phyloP scores from a whole-genome alignment of 2,113 vertebrate genomes.

The Daboia siamensis region DNA sequence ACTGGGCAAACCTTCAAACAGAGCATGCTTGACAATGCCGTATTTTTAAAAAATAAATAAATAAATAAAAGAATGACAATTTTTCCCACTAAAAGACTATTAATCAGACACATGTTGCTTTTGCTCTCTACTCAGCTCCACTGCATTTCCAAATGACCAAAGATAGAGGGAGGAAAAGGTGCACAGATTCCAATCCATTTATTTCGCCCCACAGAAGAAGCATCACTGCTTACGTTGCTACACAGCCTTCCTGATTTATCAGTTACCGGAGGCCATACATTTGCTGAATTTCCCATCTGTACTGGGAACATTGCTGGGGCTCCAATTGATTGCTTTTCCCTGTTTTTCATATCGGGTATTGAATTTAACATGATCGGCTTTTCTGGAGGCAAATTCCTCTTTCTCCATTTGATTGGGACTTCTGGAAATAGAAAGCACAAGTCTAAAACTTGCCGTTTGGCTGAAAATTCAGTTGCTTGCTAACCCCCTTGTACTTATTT shows the following conservation, averaged over 20 bases:
- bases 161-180: constrained; percentile 18
- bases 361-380: background rate
- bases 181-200: constrained; percentile 22
- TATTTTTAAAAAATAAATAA: background rate
- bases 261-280: constrained; percentile 31
- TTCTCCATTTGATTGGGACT: background rate
- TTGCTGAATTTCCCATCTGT: constrained; percentile 43
- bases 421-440: background rate
- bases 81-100: background rate
- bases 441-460: background rate
- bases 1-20: background rate
- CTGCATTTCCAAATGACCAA: constrained; percentile 25
- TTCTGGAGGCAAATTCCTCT: rapidly evolving
- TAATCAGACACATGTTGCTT: background rate
- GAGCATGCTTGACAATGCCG: background rate
- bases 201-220: constrained; percentile 54
- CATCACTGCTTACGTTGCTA: constrained; percentile 26
- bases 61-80: background rate
- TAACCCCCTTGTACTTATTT: constrained; percentile 16
- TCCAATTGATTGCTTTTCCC: background rate
- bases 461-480: constrained; percentile 16
- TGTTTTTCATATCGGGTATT: background rate
- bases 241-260: constrained; percentile 25
- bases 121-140: background rate
- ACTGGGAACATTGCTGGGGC: background rate